These are phyloP conservation scores for Trichoplusia ni DNA, from an alignment of 1,140 invertebrate genomes.

Conservation along the genomic window DNA sequence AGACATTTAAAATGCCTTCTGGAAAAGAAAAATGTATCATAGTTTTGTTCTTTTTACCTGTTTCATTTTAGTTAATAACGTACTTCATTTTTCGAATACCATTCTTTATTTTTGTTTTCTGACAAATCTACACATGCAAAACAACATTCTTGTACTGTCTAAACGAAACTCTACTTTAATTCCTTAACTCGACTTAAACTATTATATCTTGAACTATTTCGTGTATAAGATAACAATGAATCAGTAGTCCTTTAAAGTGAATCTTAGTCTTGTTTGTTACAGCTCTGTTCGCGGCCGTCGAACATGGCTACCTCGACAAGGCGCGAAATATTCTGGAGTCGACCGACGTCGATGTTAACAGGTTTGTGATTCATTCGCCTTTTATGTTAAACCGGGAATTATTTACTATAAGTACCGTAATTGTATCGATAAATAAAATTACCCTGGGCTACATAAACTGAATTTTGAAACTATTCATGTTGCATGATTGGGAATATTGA, in stretches of 20 bases:
- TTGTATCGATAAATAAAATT: not conserved
- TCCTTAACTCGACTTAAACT: no score
- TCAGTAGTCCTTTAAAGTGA: conserved; percentile 21
- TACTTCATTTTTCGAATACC: not conserved
- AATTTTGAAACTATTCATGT: no score
- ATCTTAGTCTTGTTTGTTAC: conserved; percentile 70
- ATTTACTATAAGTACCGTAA: not conserved
- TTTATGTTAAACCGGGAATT: not conserved
- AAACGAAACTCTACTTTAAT: not conserved
- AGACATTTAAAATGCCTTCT: no score
- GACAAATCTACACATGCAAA: no score
- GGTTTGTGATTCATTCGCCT: conserved; percentile 82
- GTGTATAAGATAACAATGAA: not conserved
- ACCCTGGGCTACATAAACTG: no score
- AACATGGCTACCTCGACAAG: conserved; percentile 95
- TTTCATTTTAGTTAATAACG: not conserved
- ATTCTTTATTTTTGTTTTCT: no score
- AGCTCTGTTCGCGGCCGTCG: conserved; percentile 95
- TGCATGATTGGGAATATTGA: no score
- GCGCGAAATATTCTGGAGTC: conserved; percentile 94
- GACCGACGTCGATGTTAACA: conserved; percentile 95
- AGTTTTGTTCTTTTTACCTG: not conserved
- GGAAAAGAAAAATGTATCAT: no score
- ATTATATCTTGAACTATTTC: no score
- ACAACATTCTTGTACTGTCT: not conserved